phyloP scores from a whole-genome alignment of 2,797 vertebrate genomes.

The Scarus forsteni region DNA sequence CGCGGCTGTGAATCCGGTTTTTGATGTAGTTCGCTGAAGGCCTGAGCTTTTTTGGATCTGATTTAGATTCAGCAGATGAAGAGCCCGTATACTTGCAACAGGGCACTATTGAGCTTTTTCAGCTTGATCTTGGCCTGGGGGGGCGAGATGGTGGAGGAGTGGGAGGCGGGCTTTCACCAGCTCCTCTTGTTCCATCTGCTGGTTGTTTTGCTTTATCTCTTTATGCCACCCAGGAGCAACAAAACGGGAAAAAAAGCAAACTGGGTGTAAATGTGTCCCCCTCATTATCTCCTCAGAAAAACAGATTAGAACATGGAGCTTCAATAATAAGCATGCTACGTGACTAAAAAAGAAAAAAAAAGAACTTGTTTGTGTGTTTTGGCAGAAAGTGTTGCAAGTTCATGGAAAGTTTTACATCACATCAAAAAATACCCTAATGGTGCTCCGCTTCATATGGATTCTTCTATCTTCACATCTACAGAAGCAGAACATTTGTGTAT shows the following conservation, averaged over 20 bases:
- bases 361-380: constrained; percentile 51
- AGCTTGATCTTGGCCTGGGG: constrained; percentile 43
- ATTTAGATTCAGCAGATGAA: constrained; percentile 50
- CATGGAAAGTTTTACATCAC: constrained; percentile 45
- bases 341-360: constrained; percentile 17
- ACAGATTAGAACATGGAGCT: constrained; percentile 44
- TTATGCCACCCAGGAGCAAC: constrained; percentile 71
- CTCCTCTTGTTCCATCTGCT: constrained; percentile 47
- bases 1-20: constrained; percentile 36
- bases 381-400: constrained; percentile 33
- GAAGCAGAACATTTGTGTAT: background rate
- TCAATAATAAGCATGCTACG: constrained; percentile 63
- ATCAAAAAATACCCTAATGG: background rate
- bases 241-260: constrained; percentile 6
- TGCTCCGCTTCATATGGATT: constrained; percentile 6
- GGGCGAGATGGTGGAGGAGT: constrained; percentile 11
- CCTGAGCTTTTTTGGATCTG: constrained; percentile 26
- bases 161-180: constrained; percentile 33
- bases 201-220: constrained; percentile 50
- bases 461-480: background rate
- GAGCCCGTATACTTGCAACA: constrained; percentile 14
- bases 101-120: constrained; percentile 33
- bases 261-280: constrained; percentile 58
- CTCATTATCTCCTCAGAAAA: constrained; percentile 42
- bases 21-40: constrained; percentile 36